Evolutionary conservation across 2,888 invertebrate genomes (phyloP), one percentile per base, ranked within the genome.

Genomic region (Neelides folsomi): DNA sequence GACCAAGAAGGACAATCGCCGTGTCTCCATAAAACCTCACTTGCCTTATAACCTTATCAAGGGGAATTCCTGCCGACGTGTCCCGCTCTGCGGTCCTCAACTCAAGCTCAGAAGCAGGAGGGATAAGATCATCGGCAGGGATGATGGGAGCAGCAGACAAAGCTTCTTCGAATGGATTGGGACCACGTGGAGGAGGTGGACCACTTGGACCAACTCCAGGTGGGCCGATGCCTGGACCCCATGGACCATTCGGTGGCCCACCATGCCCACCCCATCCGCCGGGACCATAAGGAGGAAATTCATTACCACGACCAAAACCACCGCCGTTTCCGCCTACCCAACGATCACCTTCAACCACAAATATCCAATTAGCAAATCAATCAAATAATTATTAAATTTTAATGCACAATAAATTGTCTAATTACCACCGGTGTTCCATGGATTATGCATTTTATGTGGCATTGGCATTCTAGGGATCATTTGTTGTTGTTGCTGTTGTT

Each of bases 11-110:
- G 1, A 87, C 82, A 34, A 92, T 77, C 34, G 90, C 77, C 1
- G 80, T 82, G 56, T 86, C 82, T 16, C 85, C 87, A 66, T 93
- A 90, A 66, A 86, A 88, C 16, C 89, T 74, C 43, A 89, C 85
- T 43, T 60, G 58, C 9, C 62, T 47, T 10, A 49, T 42, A 51
- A 60, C 63, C 48, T 60, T 60, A 47, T 63, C 63, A 47, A 63
- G 55, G 1, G 63, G 63, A 44, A 62, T 63, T 1, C 53, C 54
- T 35, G 49, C 55, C 12, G 55, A 53, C 3, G 57, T 49, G 49
- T 64, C 64, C 20, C 50, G 50, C 13, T 59, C 58, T 1, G 56
- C 55, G 1, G 47, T 36, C 9, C 47, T 47, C 18, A 64, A 41
- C 18, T 64, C 58, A 36, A 55, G 51, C n/a, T 49, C 49, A 38